A percentile compares a stretch with the other conserved stretches of the same genome.
These are phyloP conservation scores for Stegophylla sp. DNA, from an alignment of 2,888 invertebrate genomes.

Conservation along the genomic window DNA sequence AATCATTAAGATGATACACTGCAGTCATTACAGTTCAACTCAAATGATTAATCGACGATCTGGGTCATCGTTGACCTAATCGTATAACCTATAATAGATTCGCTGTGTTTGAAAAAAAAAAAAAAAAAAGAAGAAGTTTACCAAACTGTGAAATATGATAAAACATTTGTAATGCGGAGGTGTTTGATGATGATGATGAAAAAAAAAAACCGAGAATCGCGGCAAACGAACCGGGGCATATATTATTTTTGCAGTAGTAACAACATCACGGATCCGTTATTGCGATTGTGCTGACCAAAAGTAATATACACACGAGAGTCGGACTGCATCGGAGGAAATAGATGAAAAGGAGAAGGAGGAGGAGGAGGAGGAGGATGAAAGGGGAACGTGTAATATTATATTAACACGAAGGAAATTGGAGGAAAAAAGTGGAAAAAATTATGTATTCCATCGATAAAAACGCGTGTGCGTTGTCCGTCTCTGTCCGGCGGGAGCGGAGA, in stretches of 20 bases:
- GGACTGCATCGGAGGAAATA: too few species aligned
- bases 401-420: conserved; percentile 9
- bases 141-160: conserved; percentile 13
- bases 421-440: conserved; percentile 28
- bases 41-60: too few species aligned
- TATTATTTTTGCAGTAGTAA: background rate
- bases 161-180: conserved; percentile 19
- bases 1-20: too few species aligned
- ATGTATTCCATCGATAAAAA: conserved; percentile 41
- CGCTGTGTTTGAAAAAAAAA: too few species aligned
- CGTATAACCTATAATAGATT: too few species aligned
- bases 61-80: too few species aligned
- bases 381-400: background rate
- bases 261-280: conserved; percentile 42
- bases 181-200: too few species aligned
- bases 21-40: too few species aligned
- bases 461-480: conserved; percentile 40
- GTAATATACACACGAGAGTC: conserved; percentile 10
- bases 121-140: too few species aligned
- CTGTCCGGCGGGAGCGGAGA: conserved; percentile 17
- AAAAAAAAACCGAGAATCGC: conserved; percentile 20
- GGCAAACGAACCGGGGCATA: conserved; percentile 7
- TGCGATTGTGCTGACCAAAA: conserved; percentile 3
- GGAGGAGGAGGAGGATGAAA: too few species aligned
- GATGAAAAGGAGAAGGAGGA: background rate